These are phyloP conservation scores for Clinocottus analis DNA, from an alignment of 2,113 vertebrate genomes.

Conservation along the genomic window DNA sequence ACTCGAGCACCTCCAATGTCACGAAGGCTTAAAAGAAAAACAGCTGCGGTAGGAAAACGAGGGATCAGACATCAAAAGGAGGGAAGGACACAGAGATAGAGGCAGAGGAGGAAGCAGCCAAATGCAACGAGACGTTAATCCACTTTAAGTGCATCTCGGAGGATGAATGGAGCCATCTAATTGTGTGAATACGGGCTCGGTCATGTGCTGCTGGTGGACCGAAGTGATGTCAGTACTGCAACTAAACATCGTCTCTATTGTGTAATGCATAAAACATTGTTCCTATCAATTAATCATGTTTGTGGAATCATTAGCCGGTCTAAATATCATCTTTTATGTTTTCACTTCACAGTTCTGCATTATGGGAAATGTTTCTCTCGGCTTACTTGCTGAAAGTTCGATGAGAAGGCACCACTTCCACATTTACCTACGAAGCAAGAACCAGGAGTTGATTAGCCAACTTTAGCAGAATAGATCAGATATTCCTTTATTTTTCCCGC, in stretches of 20 bases:
- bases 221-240: not conserved
- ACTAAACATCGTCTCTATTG: not conserved
- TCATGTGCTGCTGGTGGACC: not conserved
- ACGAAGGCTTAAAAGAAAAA: slow-evolving; percentile 5
- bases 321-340: not conserved
- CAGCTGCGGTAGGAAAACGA: slow-evolving; percentile 20
- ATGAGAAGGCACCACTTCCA: too few relatives aligned
- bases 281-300: not conserved
- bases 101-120: not conserved
- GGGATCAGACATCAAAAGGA: slow-evolving; percentile 26
- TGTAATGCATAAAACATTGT: not conserved
- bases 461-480: too few relatives aligned
- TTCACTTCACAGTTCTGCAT: not conserved
- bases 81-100: not conserved
- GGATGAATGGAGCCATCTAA: slow-evolving; percentile 12
- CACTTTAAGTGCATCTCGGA: slow-evolving; percentile 12
- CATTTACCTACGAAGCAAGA: not conserved
- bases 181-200: not conserved
- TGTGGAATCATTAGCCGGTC: not conserved
- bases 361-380: not conserved
- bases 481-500: too few relatives aligned
- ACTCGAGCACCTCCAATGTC: slow-evolving; percentile 22
- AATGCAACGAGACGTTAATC: slow-evolving; percentile 7
- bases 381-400: not conserved
- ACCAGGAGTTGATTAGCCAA: not conserved